A percentile compares a stretch with the other conserved stretches of the same genome.
Conservation (phyloP, 2,888 invertebrate species). For the Drosophila anomelani region DNA sequence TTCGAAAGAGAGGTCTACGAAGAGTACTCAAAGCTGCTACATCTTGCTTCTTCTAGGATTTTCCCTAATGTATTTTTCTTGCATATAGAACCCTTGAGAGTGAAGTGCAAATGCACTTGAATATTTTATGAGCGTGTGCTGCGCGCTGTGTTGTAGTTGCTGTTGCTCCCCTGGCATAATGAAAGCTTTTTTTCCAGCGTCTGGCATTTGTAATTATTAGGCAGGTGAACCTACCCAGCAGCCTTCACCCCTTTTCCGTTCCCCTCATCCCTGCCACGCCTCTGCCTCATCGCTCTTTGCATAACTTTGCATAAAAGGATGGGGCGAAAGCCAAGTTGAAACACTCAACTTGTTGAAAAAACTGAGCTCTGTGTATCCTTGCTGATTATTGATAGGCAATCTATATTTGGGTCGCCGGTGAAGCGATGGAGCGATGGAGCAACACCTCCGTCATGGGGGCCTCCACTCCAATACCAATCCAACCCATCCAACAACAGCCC, state of each 20-base stretch:
- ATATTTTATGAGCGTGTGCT: slow-evolving; percentile 73
- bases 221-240: slow-evolving; percentile 65
- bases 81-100: slow-evolving; percentile 39
- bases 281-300: slow-evolving; percentile 24
- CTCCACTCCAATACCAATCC: slow-evolving; percentile 21
- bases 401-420: slow-evolving; percentile 67
- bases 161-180: slow-evolving; percentile 30
- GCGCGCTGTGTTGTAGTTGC: slow-evolving; percentile 31
- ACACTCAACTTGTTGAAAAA: slow-evolving; percentile 63
- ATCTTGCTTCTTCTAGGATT: slow-evolving; percentile 6
- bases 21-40: slow-evolving; percentile 19
- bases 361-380: slow-evolving; percentile 48
- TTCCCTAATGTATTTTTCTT: slow-evolving; percentile 35
- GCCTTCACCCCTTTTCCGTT: slow-evolving; percentile 6
- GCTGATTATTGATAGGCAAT: slow-evolving; percentile 67
- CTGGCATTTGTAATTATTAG: slow-evolving; percentile 59
- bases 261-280: background rate
- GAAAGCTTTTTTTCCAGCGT: slow-evolving; percentile 49
- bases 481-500: slow-evolving; percentile 9
- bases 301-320: slow-evolving; percentile 56
- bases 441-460: slow-evolving; percentile 20
- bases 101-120: slow-evolving; percentile 77
- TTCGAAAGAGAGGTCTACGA: background rate
- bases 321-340: slow-evolving; percentile 4
- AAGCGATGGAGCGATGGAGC: slow-evolving; percentile 25